These are phyloP conservation scores for Drosophila nr. perissopoda DNA, from an alignment of 2,888 invertebrate species.

Conservation along the genomic window DNA sequence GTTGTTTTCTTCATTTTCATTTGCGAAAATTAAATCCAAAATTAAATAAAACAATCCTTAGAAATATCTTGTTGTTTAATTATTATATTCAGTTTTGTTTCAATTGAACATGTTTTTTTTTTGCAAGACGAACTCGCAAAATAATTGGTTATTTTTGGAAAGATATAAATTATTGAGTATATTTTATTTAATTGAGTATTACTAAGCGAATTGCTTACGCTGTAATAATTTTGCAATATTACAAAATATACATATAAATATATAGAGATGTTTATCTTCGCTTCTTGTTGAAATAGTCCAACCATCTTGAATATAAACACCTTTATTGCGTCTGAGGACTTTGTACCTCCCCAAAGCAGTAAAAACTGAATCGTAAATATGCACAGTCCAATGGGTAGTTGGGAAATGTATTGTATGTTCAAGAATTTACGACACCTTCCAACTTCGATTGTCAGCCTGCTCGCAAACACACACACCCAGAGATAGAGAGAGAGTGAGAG, in stretches of 20 bases:
- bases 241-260: not conserved
- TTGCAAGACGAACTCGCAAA: not conserved
- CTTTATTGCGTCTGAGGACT: not conserved
- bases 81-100: not conserved
- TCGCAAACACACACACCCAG: not conserved
- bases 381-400: slow-evolving; percentile 42
- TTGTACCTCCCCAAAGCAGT: too few species aligned
- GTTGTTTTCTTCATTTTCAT: not conserved
- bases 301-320: not conserved
- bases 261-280: not conserved
- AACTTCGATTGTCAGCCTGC: slow-evolving; percentile 45
- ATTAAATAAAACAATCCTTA: not conserved
- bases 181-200: not conserved
- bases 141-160: not conserved
- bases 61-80: not conserved
- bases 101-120: not conserved
- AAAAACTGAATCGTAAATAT: slow-evolving; percentile 38
- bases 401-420: slow-evolving; percentile 19
- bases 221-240: not conserved
- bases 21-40: not conserved
- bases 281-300: not conserved
- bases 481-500: not conserved
- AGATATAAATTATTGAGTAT: not conserved
- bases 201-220: not conserved
- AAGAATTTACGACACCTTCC: slow-evolving; percentile 59